Evolutionary conservation across 1,140 invertebrate species (phyloP).

Genomic region (Dermatophagoides farinae): DNA sequence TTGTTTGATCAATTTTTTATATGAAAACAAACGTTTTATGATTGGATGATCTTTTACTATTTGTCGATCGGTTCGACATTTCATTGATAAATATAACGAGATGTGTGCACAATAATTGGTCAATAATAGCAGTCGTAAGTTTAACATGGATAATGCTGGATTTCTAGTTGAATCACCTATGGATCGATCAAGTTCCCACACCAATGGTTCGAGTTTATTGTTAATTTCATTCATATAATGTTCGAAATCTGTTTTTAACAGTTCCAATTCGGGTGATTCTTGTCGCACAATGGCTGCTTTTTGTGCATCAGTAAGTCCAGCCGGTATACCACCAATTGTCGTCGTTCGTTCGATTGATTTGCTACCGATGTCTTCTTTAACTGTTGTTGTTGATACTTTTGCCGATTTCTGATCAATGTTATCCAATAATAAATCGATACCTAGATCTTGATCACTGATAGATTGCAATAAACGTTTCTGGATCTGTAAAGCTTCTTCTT

Average conservation of each 20-base stretch:
- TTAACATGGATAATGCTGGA: constrained; percentile 7
- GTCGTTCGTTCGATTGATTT: background rate
- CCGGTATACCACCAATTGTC: constrained; percentile 19
- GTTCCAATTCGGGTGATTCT: constrained; percentile 16
- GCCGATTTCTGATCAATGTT: constrained; percentile 66
- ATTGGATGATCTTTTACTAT: constrained; percentile 58
- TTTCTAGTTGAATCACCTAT: constrained; percentile 9
- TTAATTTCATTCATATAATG: constrained; percentile 30
- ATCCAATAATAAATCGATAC: constrained; percentile 45
- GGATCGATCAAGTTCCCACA: constrained; percentile 14
- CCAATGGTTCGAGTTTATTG: constrained; percentile 28
- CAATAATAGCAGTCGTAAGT: constrained; percentile 12
- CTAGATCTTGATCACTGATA: constrained; percentile 16
- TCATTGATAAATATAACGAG: constrained; percentile 60
- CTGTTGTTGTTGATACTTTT: constrained; percentile 47
- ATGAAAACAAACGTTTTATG: constrained; percentile 55
- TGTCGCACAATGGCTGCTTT: constrained; percentile 22
- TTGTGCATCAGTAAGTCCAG: constrained; percentile 21
- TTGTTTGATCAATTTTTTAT: constrained; percentile 31
- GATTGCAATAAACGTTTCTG: constrained; percentile 17
- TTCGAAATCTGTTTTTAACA: constrained; percentile 17
- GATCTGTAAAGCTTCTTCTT: constrained; percentile 18
- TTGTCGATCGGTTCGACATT: constrained; percentile 33
- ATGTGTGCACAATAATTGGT: constrained; percentile 59
- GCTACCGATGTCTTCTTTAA: constrained; percentile 29